phyloP scores from a whole-genome alignment of 2,797 vertebrate genomes.

The Cuculus canorus region DNA sequence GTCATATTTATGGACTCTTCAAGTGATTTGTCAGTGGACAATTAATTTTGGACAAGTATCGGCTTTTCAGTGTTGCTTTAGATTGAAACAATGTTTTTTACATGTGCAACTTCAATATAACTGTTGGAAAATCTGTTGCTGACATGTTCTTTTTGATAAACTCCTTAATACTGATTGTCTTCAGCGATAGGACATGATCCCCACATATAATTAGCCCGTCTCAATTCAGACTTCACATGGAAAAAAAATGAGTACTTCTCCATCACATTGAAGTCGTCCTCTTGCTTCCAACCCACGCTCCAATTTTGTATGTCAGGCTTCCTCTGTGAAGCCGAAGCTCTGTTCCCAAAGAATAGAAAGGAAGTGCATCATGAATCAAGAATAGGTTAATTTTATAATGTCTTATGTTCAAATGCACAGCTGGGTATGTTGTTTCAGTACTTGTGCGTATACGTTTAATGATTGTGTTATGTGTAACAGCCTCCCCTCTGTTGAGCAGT shows the following conservation, averaged over 20 bases:
- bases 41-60: background rate
- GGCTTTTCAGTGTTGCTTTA: background rate
- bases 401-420: background rate
- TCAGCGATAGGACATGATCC: background rate
- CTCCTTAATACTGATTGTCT: constrained; percentile 34
- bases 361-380: background rate
- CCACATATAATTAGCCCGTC: constrained; percentile 60
- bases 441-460: background rate
- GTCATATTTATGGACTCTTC: background rate
- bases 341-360: constrained; percentile 39
- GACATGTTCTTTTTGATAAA: constrained; percentile 37
- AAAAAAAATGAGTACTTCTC: constrained; percentile 59
- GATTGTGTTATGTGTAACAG: background rate
- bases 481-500: background rate
- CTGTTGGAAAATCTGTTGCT: constrained; percentile 40
- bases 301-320: constrained; percentile 34
- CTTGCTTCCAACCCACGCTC: constrained; percentile 51
- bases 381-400: background rate
- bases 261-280: constrained; percentile 36
- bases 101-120: background rate
- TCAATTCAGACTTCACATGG: constrained; percentile 38
- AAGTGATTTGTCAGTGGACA: background rate
- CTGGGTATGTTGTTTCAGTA: background rate
- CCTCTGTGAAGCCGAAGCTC: constrained; percentile 10
- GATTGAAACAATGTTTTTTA: background rate